Evolutionary conservation across 2,888 invertebrate genomes (phyloP).

Genomic region (Dryobotodes eremita): DNA sequence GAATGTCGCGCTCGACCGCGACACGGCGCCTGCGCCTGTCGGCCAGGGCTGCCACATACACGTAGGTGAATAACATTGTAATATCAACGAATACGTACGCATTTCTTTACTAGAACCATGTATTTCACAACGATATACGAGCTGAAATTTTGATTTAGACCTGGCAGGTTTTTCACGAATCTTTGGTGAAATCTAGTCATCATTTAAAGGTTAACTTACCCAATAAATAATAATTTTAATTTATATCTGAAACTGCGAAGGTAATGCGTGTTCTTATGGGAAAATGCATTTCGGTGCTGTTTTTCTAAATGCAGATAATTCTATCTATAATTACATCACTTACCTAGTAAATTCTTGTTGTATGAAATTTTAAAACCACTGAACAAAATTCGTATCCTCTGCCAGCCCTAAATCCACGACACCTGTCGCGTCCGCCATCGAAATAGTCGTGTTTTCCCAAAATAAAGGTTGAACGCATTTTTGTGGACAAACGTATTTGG

Average conservation of each 20-base stretch:
- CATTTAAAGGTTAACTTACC: too few species aligned
- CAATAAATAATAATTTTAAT: too few species aligned
- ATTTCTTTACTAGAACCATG: too few species aligned
- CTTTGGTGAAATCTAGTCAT: too few species aligned
- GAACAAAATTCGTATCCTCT: conserved; percentile 21
- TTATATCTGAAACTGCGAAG: not conserved
- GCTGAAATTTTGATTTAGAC: not conserved
- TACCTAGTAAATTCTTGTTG: too few species aligned
- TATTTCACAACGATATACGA: too few species aligned
- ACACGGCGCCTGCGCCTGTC: conserved; percentile 72
- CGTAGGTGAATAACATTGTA: not conserved
- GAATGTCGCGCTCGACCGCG: conserved; percentile 75
- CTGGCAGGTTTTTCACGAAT: not conserved
- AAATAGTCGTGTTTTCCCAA: conserved; percentile 70
- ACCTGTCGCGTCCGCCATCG: conserved; percentile 68
- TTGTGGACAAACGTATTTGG: conserved; percentile 70
- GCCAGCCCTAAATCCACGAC: conserved; percentile 60
- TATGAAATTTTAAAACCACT: not conserved
- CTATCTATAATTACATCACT: too few species aligned
- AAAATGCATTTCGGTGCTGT: not conserved
- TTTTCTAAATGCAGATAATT: not conserved
- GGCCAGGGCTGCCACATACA: conserved; percentile 66
- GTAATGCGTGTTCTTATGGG: too few species aligned
- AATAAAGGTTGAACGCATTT: conserved; percentile 70
- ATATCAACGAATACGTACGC: not conserved